phyloP scores from a whole-genome alignment of 2,113 vertebrate genomes.

The Carollia perspicillata region DNA sequence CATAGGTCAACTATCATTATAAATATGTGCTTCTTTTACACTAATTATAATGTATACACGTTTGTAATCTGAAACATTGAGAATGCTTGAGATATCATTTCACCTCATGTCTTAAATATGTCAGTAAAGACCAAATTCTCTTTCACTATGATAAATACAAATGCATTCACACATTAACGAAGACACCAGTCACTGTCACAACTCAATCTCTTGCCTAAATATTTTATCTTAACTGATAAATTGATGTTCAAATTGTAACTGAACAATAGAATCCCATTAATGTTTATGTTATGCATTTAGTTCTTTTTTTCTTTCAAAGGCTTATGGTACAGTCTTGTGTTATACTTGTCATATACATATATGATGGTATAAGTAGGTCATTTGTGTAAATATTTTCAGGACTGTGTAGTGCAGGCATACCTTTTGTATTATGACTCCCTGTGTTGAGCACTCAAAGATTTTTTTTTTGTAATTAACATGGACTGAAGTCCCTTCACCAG shows the following conservation, averaged over 20 bases:
- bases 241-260: no score
- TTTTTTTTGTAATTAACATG: background rate
- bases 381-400: background rate
- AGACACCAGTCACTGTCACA: background rate
- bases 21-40: no score
- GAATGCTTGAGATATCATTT: no score
- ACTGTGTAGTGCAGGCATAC: background rate
- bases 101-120: no score
- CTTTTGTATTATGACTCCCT: background rate
- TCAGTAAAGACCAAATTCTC: no score
- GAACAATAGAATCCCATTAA: no score
- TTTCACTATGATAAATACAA: background rate
- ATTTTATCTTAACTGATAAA: no score
- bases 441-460: no score
- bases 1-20: no score
- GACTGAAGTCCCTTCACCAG: background rate
- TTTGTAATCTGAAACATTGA: no score
- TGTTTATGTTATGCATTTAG: background rate
- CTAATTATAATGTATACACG: no score
- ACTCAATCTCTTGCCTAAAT: background rate
- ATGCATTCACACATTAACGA: background rate
- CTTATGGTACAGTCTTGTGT: background rate
- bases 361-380: background rate
- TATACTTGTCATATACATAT: background rate
- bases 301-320: background rate